These are phyloP conservation scores for Tetranychus piercei DNA, from an alignment of 2,888 invertebrate genomes.

Conservation along the genomic window DNA sequence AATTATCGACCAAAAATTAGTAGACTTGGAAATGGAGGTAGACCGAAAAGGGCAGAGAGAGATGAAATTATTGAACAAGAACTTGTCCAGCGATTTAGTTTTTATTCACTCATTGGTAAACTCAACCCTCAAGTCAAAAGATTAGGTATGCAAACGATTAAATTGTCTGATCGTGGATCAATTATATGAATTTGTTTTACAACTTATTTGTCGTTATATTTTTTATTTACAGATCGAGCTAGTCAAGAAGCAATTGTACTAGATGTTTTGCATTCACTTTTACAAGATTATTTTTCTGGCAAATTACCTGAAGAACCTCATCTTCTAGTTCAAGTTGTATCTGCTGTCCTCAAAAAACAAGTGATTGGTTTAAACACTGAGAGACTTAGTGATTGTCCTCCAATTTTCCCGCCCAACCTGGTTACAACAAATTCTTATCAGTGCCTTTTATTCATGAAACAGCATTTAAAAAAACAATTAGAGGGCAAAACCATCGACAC, in stretches of 20 bases:
- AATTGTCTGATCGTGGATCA: neutral
- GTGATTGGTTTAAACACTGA: neutral
- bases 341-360: neutral
- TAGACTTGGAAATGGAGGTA: neutral
- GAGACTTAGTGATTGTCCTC: neutral
- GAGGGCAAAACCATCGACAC: neutral
- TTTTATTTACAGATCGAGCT: neutral
- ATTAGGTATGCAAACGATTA: neutral
- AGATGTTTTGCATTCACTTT: neutral
- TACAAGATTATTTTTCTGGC: neutral
- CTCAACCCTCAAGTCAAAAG: neutral
- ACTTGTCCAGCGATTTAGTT: neutral
- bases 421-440: neutral
- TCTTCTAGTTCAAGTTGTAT: neutral
- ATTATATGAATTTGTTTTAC: neutral
- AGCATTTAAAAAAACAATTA: neutral
- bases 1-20: neutral
- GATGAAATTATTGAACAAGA: neutral
- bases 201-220: neutral
- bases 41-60: neutral
- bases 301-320: neutral
- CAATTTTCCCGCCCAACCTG: constrained; percentile 1
- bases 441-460: neutral
- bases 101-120: neutral
- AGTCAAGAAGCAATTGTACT: neutral